Evolutionary conservation across 30 jellyfish, hydroid and myxozoan genomes (phyloP).

Genomic region (Pseudorhiza aurosa): DNA sequence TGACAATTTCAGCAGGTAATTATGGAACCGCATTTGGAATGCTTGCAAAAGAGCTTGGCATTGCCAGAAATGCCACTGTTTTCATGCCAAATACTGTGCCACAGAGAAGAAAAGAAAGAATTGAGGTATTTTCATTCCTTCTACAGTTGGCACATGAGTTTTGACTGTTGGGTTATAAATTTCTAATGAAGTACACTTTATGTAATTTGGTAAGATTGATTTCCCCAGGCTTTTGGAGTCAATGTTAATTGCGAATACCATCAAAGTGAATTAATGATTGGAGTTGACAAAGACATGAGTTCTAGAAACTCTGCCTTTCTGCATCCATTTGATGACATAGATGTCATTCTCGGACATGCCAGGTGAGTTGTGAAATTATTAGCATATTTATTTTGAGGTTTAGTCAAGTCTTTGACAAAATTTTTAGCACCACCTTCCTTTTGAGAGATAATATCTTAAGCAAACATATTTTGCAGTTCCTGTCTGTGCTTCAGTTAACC

Average conservation of each 20-base stretch:
- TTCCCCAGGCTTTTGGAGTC: constrained; percentile 83
- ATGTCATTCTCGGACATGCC: constrained; percentile 78
- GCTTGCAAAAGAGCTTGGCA: constrained; percentile 74
- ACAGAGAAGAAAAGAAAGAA: constrained; percentile 47
- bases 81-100: constrained; percentile 94
- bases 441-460: too few relatives aligned
- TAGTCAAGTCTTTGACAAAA: too few relatives aligned
- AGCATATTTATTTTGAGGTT: too few relatives aligned
- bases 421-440: too few relatives aligned
- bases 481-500: too few relatives aligned
- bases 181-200: too few relatives aligned
- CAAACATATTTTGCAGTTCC: too few relatives aligned
- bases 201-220: too few relatives aligned
- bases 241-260: constrained; percentile 54
- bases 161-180: too few relatives aligned
- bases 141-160: too few relatives aligned
- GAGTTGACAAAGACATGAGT: constrained; percentile 35
- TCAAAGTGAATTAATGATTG: constrained; percentile 58
- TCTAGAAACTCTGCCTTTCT: constrained; percentile 55
- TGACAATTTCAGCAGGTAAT: constrained; percentile 97
- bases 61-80: constrained; percentile 67
- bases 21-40: constrained; percentile 93
- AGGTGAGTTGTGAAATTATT: constrained; percentile 72
- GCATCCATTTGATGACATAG: constrained; percentile 91
- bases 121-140: constrained; percentile 57